A percentile compares a stretch with the other conserved stretches of the same genome.
Conservation (phyloP, 2,113 vertebrate species). For the Macaca nemestrina region DNA sequence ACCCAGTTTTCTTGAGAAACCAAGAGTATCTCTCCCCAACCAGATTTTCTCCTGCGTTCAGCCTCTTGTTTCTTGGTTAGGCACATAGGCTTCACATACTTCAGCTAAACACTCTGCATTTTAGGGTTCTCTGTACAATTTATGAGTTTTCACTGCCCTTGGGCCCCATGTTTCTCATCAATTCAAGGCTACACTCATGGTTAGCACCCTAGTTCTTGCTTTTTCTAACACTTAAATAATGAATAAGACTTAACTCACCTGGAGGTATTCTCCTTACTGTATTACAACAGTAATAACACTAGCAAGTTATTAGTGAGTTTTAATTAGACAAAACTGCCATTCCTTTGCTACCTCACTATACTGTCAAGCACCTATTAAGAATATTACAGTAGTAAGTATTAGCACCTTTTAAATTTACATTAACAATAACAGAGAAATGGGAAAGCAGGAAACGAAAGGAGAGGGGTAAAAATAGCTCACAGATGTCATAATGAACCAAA, state of each 20-base stretch:
- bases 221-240: slow-evolving; percentile 58
- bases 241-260: not conserved
- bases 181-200: not conserved
- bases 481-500: slow-evolving; percentile 50
- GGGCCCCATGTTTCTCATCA: slow-evolving; percentile 10
- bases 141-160: not conserved
- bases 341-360: not conserved
- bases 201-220: slow-evolving; percentile 3
- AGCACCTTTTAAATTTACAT: slow-evolving; percentile 59
- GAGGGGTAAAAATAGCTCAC: not conserved
- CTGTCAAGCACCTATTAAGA: not conserved
- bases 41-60: not conserved
- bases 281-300: not conserved
- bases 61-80: not conserved
- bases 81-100: not conserved
- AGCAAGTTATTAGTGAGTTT: not conserved
- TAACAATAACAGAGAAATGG: slow-evolving; percentile 48
- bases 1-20: not conserved
- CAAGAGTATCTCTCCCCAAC: not conserved
- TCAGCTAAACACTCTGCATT: not conserved
- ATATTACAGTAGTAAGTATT: slow-evolving; percentile 29
- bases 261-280: not conserved
- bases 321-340: slow-evolving; percentile 47
- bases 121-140: not conserved
- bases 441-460: not conserved